Conservation (phyloP, 2,797 vertebrate species). For the Leuciscus waleckii region DNA sequence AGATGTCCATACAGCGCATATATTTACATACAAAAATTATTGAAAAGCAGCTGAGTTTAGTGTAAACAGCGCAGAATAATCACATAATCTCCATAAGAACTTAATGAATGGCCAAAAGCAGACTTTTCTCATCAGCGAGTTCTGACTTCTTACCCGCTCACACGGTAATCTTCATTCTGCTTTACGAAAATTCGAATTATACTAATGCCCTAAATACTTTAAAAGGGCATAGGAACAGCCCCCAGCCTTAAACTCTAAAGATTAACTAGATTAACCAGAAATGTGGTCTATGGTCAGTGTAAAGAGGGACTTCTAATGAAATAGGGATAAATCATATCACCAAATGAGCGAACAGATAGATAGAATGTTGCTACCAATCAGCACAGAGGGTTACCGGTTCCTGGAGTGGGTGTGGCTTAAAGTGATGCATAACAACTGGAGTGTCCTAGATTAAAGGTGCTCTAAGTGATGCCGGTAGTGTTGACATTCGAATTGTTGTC, state of each 20-base stretch:
- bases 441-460: not conserved
- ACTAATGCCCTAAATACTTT: not conserved
- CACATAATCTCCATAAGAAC: too few relatives aligned
- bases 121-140: too few relatives aligned
- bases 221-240: not conserved
- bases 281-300: not conserved
- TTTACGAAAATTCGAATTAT: not conserved
- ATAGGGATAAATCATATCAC: not conserved
- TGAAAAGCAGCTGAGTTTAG: too few relatives aligned
- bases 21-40: too few relatives aligned
- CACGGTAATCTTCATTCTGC: too few relatives aligned
- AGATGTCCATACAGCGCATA: too few relatives aligned
- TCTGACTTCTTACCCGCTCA: too few relatives aligned
- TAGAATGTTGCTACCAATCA: not conserved
- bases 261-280: not conserved
- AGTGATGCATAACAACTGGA: too few relatives aligned
- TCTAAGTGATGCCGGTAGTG: too few relatives aligned
- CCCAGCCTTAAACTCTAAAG: not conserved
- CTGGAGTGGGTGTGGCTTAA: constrained; percentile 19
- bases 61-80: too few relatives aligned
- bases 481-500: too few relatives aligned
- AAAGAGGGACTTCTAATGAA: not conserved
- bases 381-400: not conserved
- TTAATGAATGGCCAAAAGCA: too few relatives aligned
- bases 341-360: not conserved